Conservation (phyloP, 2,888 invertebrate species). For the Dolichopus griseipennis region DNA sequence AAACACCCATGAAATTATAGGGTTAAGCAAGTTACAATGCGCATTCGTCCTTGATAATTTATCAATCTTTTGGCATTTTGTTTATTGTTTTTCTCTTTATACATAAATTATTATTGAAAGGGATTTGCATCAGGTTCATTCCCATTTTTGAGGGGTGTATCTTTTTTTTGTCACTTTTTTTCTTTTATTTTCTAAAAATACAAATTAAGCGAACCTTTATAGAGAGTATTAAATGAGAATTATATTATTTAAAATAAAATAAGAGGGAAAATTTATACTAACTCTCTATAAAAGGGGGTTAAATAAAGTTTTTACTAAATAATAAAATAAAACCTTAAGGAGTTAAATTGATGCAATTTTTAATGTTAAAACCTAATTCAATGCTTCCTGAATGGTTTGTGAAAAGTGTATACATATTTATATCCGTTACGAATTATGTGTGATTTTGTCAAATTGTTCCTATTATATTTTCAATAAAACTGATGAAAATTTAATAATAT, state of each 20-base stretch:
- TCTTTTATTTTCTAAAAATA: neutral
- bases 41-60: neutral
- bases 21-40: neutral
- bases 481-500: conserved; percentile 4
- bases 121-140: neutral
- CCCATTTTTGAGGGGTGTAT: neutral
- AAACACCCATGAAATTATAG: conserved; percentile 3
- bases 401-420: neutral
- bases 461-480: conserved; percentile 2
- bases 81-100: neutral
- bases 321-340: neutral
- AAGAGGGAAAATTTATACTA: neutral
- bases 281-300: neutral
- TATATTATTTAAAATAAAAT: neutral
- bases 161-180: neutral
- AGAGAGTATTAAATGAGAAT: neutral
- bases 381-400: neutral
- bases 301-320: neutral
- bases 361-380: neutral
- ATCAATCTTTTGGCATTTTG: neutral
- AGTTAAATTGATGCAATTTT: conserved; percentile 6
- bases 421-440: conserved; percentile 1
- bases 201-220: neutral
- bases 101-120: neutral
- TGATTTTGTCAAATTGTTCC: conserved; percentile 6